Evolutionary conservation across 2,797 vertebrate species (phyloP), one percentile per base, ranked within the genome.

Genomic region (Peromyscus nudipes): DNA sequence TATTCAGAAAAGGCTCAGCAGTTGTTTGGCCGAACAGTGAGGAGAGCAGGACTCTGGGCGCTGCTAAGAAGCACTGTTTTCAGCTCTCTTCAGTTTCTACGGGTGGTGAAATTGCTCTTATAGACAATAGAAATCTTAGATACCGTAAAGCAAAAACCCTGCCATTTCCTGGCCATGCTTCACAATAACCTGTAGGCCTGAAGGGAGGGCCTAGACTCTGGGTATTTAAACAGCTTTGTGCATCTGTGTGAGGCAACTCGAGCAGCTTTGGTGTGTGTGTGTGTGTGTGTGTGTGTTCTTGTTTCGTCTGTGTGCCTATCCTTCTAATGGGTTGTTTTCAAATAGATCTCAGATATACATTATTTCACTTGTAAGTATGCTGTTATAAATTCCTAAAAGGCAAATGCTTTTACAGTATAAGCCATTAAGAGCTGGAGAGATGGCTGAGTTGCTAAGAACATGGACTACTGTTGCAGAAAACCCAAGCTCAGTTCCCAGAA

Each of bases 331-430:
- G 49, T 37, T 95, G 88, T 83, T 85, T 71, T 62, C 49, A 89
- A 89, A 27, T 9, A 95, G 84, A 91, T 77, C 8, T 71, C 62
- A 90, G 4, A 27, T 69, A 62, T 57, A 73, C 34, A 34, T 75
- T 17, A 75, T 92, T 89, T 95, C 37, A 89, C 29, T 84, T 87
- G n/a, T 92, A 94, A 93, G 31, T 81, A 27, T 57, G 76, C 87
- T 34, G 83, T 10, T 83, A 31, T 75, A 69, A 92, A 82, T 86
- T 65, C 88, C 71, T 82, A 67, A 93, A 95, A 92, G 60, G 10
- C 60, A 88, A 96, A 10, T 11, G 71, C 19, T 87, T 92, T 79
- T 91, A 64, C 64, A 31, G 92, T 76, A 55, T 23, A 86, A 95
- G 75, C 52, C 43, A 85, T 1, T 49, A 43, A 31, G 64, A 19